Evolutionary conservation across 2,113 vertebrate genomes (phyloP).

Genomic region (Epinephelus fuscoguttatus): DNA sequence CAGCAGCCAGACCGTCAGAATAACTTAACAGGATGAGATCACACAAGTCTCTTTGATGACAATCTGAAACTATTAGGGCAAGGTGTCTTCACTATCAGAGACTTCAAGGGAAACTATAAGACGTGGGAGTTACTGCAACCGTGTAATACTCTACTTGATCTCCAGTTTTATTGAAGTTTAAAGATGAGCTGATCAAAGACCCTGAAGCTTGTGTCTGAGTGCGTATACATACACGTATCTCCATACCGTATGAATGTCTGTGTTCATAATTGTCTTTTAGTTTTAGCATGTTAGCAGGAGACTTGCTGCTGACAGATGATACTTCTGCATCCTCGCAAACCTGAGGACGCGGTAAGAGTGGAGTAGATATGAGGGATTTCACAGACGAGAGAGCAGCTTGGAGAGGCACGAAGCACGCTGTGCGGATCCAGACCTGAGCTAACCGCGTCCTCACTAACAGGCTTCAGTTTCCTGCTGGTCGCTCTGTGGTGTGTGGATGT

Average conservation of each 20-base stretch:
- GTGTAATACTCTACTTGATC: slow-evolving; percentile 48
- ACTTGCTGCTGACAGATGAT: slow-evolving; percentile 25
- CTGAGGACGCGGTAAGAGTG: neutral
- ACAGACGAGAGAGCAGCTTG: slow-evolving; percentile 27
- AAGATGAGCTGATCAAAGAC: slow-evolving; percentile 65
- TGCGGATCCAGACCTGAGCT: slow-evolving; percentile 34
- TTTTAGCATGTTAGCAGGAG: neutral
- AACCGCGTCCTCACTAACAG: slow-evolving; percentile 50
- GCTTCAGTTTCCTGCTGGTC: slow-evolving; percentile 70
- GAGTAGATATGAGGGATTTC: slow-evolving; percentile 34
- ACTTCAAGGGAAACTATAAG: slow-evolving; percentile 63
- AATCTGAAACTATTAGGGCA: slow-evolving; percentile 65
- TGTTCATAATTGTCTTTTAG: slow-evolving; percentile 8
- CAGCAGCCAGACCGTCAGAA: slow-evolving; percentile 50
- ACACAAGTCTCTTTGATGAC: slow-evolving; percentile 65
- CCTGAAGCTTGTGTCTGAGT: neutral
- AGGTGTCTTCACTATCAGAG: slow-evolving; percentile 46
- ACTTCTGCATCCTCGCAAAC: slow-evolving; percentile 30
- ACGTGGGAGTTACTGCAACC: slow-evolving; percentile 30
- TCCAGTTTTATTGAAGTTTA: slow-evolving; percentile 41
- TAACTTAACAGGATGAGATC: slow-evolving; percentile 56
- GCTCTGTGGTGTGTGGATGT: slow-evolving; percentile 68
- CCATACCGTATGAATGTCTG: neutral
- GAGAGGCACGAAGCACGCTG: slow-evolving; percentile 27
- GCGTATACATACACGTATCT: neutral